These are phyloP conservation scores for Catharus fuscescens DNA, from an alignment of 2,113 vertebrate species.

Conservation along the genomic window DNA sequence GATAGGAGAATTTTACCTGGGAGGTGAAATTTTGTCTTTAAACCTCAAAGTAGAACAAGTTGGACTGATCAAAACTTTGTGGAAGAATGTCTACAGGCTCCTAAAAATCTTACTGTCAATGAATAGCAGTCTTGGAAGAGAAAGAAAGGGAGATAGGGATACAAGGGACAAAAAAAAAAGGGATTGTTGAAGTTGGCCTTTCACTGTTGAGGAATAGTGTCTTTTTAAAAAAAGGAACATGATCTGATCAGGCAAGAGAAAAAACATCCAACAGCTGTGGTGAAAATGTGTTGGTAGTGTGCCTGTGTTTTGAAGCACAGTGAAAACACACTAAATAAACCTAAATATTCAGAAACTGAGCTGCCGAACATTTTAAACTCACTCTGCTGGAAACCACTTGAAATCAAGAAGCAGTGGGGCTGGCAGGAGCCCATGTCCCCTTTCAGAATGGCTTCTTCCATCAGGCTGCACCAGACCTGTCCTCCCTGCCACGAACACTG, in stretches of 20 bases:
- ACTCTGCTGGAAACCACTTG: background rate
- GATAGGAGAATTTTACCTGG: background rate
- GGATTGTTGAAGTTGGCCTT: background rate
- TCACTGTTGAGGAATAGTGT: background rate
- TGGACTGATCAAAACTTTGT: background rate
- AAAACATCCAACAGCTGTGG: background rate
- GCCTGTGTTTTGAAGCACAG: background rate
- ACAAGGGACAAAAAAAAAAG: background rate
- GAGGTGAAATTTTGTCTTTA: background rate
- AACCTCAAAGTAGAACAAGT: background rate
- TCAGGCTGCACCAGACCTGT: background rate
- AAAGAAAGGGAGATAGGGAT: background rate
- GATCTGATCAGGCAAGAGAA: background rate
- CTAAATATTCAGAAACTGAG: background rate
- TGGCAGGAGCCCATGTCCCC: background rate
- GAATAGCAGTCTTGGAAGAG: background rate
- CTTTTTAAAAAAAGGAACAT: background rate
- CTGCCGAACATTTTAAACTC: background rate
- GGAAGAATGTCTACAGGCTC: background rate
- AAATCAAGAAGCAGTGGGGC: background rate
- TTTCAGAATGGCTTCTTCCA: background rate
- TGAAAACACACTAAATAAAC: background rate
- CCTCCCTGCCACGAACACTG: rapidly evolving
- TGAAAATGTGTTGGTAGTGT: background rate
- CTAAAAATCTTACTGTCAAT: background rate